These are phyloP conservation scores for Nomada ferruginata DNA, from an alignment of 2,888 invertebrate species.

Conservation along the genomic window DNA sequence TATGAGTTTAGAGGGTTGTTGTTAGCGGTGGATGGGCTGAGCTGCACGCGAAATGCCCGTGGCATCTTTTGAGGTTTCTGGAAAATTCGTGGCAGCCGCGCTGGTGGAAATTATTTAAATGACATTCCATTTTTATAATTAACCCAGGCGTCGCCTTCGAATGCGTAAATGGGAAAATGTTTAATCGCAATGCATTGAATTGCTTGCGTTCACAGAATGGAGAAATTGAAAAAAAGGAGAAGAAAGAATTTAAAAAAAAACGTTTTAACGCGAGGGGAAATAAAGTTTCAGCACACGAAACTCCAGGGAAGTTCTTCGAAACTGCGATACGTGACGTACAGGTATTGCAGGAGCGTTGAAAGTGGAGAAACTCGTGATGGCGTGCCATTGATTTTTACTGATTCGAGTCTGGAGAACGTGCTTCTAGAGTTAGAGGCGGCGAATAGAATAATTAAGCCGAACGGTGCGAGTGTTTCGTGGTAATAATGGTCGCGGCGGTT, in stretches of 20 bases:
- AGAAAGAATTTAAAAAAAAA: not conserved
- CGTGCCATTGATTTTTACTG: not conserved
- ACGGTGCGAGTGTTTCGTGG: not conserved
- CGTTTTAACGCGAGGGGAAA: not conserved
- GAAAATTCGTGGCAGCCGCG: not conserved
- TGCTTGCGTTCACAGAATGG: not conserved
- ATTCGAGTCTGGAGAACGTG: not conserved
- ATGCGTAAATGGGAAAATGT: too few species aligned
- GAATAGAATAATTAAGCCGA: slow-evolving; percentile 13
- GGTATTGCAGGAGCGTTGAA: not conserved
- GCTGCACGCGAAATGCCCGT: not conserved
- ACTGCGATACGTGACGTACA: slow-evolving; percentile 5
- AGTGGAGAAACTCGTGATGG: not conserved
- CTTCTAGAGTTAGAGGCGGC: not conserved
- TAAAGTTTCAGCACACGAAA: not conserved
- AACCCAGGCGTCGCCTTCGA: too few species aligned
- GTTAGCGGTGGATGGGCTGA: not conserved
- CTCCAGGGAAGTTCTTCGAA: not conserved
- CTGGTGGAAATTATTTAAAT: too few species aligned
- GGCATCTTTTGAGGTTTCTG: not conserved
- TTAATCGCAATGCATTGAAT: not conserved
- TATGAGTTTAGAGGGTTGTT: not conserved
- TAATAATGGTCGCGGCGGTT: slow-evolving; percentile 22
- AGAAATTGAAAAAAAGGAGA: not conserved
- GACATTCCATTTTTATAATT: too few species aligned